A percentile compares a stretch with the other conserved stretches of the same genome.
Evolutionary conservation across 2,797 vertebrate species (phyloP).

Genomic region (Sparus aurata): DNA sequence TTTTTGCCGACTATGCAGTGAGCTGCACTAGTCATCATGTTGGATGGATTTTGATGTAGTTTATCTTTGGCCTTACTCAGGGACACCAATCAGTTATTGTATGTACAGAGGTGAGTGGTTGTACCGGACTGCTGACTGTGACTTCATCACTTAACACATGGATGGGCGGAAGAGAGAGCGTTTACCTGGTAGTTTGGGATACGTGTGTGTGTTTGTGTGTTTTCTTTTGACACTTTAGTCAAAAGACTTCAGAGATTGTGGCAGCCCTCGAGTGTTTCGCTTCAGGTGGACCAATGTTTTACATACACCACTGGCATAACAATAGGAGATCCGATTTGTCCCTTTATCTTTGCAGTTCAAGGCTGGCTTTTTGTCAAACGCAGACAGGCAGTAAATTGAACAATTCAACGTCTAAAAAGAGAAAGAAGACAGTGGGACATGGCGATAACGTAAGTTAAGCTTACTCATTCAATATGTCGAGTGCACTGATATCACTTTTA

Average conservation of each 20-base stretch:
- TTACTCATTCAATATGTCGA: conserved; percentile 10
- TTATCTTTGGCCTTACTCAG: neutral
- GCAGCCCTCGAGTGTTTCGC: conserved; percentile 49
- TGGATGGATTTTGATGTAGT: neutral
- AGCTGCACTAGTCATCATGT: too few relatives aligned
- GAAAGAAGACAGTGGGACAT: conserved; percentile 25
- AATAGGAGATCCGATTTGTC: conserved; percentile 54
- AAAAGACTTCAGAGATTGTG: conserved; percentile 17
- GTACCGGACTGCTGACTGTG: neutral
- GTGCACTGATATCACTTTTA: conserved; percentile 7
- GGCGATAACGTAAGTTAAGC: conserved; percentile 14
- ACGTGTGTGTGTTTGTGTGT: neutral
- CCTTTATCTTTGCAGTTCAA: conserved; percentile 65
- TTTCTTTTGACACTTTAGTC: conserved; percentile 11
- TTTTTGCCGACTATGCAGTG: neutral
- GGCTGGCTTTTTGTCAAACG: conserved; percentile 62
- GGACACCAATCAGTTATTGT: neutral
- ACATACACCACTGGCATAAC: conserved; percentile 47
- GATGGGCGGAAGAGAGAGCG: neutral
- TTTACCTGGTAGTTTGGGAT: neutral
- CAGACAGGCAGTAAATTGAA: conserved; percentile 79
- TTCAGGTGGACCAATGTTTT: conserved; percentile 58
- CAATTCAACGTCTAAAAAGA: conserved; percentile 40
- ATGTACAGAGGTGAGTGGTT: neutral
- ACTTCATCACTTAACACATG: conserved; percentile 7